phyloP scores from a whole-genome alignment of 2,113 vertebrate genomes.

The Epinephelus fuscoguttatus region DNA sequence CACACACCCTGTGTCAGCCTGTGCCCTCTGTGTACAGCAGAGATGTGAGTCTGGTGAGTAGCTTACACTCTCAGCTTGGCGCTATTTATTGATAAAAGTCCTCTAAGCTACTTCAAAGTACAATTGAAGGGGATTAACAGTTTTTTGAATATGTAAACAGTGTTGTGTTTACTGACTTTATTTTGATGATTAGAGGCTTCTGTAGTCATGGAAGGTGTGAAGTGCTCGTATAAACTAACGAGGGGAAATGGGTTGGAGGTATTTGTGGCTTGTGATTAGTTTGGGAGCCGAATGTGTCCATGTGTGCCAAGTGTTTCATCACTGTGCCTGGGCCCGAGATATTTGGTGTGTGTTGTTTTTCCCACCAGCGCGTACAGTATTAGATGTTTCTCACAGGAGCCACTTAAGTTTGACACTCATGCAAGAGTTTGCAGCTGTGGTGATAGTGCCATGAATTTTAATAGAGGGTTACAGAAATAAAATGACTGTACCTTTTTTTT shows the following conservation, averaged over 20 bases:
- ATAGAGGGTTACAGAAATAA: slow-evolving; percentile 15
- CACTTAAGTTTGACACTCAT: background rate
- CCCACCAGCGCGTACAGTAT: background rate
- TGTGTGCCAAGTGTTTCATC: slow-evolving; percentile 3
- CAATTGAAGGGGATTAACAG: slow-evolving; percentile 53
- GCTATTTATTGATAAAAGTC: slow-evolving; percentile 56
- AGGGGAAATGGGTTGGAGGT: slow-evolving; percentile 9
- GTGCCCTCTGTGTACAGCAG: slow-evolving; percentile 30
- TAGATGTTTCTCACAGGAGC: slow-evolving; percentile 12
- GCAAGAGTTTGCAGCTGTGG: background rate
- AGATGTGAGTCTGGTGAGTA: slow-evolving; percentile 17
- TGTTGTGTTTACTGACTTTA: slow-evolving; percentile 36
- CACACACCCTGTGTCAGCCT: background rate
- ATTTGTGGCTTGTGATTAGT: slow-evolving; percentile 34
- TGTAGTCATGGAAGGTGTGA: slow-evolving; percentile 28
- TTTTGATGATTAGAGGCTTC: slow-evolving; percentile 24
- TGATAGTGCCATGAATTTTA: background rate
- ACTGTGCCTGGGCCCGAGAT: slow-evolving; percentile 5
- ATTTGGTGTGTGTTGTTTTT: background rate
- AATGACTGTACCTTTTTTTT: background rate
- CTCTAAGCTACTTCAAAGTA: slow-evolving; percentile 61
- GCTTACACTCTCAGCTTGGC: slow-evolving; percentile 34
- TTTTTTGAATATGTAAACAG: slow-evolving; percentile 58
- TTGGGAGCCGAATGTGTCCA: slow-evolving; percentile 14
- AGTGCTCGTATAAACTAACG: slow-evolving; percentile 24